Evolutionary conservation across 2,113 vertebrate genomes (phyloP).

Genomic region (Neotragus pygmaeus): DNA sequence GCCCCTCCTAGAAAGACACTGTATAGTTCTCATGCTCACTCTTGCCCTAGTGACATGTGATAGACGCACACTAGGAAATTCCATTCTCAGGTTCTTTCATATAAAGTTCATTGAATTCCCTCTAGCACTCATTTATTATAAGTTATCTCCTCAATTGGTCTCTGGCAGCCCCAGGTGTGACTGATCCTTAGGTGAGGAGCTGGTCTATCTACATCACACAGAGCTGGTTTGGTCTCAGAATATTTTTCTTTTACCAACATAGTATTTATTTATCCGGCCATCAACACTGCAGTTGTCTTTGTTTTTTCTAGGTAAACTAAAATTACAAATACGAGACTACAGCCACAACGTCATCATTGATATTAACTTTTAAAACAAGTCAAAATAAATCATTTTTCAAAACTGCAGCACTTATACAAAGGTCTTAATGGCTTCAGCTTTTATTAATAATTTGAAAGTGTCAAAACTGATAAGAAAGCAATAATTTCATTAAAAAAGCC

Average conservation of each 20-base stretch:
- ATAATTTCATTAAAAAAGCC: background rate
- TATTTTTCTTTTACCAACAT: background rate
- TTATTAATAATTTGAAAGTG: background rate
- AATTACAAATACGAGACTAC: background rate
- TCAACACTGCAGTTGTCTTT: background rate
- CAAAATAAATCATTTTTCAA: slow-evolving; percentile 4
- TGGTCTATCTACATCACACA: background rate
- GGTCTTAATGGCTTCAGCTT: background rate
- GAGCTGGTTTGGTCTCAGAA: background rate
- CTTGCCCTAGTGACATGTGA: background rate
- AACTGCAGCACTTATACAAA: background rate
- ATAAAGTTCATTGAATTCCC: background rate
- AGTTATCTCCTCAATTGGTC: background rate
- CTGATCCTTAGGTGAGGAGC: background rate
- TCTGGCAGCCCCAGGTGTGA: background rate
- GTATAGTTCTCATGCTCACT: background rate
- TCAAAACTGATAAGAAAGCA: background rate
- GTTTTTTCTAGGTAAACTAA: background rate
- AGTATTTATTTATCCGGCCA: background rate
- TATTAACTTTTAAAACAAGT: slow-evolving; percentile 24
- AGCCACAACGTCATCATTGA: background rate
- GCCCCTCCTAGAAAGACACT: background rate
- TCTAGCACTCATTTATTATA: background rate
- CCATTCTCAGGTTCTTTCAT: background rate
- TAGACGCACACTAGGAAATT: background rate